Base-by-base conservation (phyloP, 2,113 vertebrate genomes). In the Cololabis saira region DNA sequence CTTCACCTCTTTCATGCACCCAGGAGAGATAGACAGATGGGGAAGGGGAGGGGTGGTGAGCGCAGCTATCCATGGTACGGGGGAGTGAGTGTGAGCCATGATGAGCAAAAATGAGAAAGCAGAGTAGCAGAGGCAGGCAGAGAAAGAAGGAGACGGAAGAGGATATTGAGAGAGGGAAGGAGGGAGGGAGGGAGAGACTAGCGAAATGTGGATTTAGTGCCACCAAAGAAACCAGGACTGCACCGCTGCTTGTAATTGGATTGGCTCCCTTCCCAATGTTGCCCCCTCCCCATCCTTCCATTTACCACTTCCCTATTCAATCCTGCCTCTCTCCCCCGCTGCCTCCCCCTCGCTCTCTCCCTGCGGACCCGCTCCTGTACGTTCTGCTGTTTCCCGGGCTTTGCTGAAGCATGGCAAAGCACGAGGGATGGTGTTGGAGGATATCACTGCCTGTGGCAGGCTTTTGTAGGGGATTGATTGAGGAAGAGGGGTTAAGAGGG, bases 191-290 rank as follows among this genome's bases (percentile, higher is more conserved):
- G 71, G 80, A 78, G 85, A 86, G 77, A 83, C 73, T 66, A 81
- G 68, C 85, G 91, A 93, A 91, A 91, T 91, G 91, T 89, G 90
- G 91, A 90, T 92, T 90, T 87, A 89, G 85, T 86, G 87, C 75
- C 67, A 81, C 82, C 74, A 74, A 89, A 87, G 84, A 89, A 90
- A 89, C 87, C 75, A 66, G 89, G 87, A 82, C 87, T 89, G 88
- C 90, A 89, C 89, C 80, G 78, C 88, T 92, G 90, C 87, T 90
- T 71, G 80, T 94, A 95, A 95, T 92, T 94, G 81, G 86, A 93
- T 92, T 95, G 95, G 94, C 94, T 92, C 57, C 66, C 63, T 89
- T 93, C 94, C 93, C 92, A 87, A 92, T 91, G 75, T 67, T 74
- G 54, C 48, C 75, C 78, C 76, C 83, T 84, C 87, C 87, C 85